phyloP scores from a whole-genome alignment of 1,140 invertebrate species.

The Zaprionus kolodkinae region DNA sequence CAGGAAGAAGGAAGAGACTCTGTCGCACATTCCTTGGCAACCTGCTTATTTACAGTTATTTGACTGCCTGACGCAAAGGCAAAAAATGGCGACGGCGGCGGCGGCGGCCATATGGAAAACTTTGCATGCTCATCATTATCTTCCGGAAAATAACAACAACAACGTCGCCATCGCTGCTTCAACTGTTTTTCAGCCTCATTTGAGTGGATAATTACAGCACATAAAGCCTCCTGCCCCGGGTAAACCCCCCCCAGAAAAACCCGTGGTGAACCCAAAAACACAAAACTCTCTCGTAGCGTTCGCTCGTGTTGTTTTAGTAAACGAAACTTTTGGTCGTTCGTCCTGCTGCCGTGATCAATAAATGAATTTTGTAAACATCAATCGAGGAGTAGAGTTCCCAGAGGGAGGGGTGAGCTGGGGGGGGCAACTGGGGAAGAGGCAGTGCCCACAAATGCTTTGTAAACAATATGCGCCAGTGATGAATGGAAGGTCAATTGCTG shows the following conservation, averaged over 20 bases:
- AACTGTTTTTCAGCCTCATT: constrained; percentile 65
- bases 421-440: constrained; percentile 7
- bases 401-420: neutral
- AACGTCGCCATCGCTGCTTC: constrained; percentile 4
- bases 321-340: constrained; percentile 46
- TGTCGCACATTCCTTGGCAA: constrained; percentile 62
- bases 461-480: constrained; percentile 70
- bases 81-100: constrained; percentile 31
- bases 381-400: constrained; percentile 45
- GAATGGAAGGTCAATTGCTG: constrained; percentile 81
- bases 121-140: constrained; percentile 64
- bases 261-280: neutral
- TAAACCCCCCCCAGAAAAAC: constrained; percentile 4
- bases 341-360: constrained; percentile 63
- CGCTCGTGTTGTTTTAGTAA: constrained; percentile 65
- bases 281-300: neutral
- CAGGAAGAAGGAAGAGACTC: constrained; percentile 3
- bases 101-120: constrained; percentile 45
- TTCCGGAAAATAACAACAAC: constrained; percentile 6
- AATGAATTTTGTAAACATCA: constrained; percentile 79
- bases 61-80: constrained; percentile 48
- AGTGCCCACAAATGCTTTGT: constrained; percentile 55
- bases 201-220: constrained; percentile 70
- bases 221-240: neutral
- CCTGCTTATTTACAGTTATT: constrained; percentile 78